Evolutionary conservation across 1,140 invertebrate species (phyloP), one percentile per base, ranked within the genome.

Genomic region (Phenacoccus solenopsis): DNA sequence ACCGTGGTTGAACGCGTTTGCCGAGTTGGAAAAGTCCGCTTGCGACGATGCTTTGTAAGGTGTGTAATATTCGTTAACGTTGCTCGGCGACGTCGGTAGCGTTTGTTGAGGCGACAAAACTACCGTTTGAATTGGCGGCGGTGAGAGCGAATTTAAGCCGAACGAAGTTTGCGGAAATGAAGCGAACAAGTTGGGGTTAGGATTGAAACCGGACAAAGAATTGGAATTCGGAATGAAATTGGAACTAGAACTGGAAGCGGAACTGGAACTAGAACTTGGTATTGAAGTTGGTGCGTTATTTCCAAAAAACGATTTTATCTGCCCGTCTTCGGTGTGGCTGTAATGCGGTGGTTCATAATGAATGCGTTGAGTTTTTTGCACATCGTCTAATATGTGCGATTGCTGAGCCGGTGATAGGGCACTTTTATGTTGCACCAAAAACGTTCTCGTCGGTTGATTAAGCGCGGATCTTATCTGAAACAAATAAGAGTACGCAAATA

Each of bases 351-450:
- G 13, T 7, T 5, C 7, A 16, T 64, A 64, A 27, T 64, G 59
- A 22, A 64, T 24, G 16, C 59, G 59, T 24, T 64, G 59, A 27
- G 22, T 64, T 16, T 64, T 64, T 25, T 75, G 76, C n/a, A 77
- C 72, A 59, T 77, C 76, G 13, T 72, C 74, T 1, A 75, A 70
- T 20, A 77, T 77, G 56, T 76, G 75, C 0, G 70, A 68, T 57
- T 77, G 76, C 69, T 77, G 74, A n/a, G 70, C 72, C 1, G 75
- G 73, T 10, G 76, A 77, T 12, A 76, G 71, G 21, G 68, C 67
- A 12, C 71, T 67, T 64, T 70, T 69, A 13, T 30, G 49, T 28
- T 69, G 71, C 16, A 57, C 38, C 16, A 70, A 64, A 49, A 71
- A 71, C 20, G 67, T 28, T 69, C 73, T 73, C 13, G 72, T 72